These are phyloP conservation scores for Diachasma alloeum DNA, from an alignment of 1,140 invertebrate genomes.

Conservation along the genomic window DNA sequence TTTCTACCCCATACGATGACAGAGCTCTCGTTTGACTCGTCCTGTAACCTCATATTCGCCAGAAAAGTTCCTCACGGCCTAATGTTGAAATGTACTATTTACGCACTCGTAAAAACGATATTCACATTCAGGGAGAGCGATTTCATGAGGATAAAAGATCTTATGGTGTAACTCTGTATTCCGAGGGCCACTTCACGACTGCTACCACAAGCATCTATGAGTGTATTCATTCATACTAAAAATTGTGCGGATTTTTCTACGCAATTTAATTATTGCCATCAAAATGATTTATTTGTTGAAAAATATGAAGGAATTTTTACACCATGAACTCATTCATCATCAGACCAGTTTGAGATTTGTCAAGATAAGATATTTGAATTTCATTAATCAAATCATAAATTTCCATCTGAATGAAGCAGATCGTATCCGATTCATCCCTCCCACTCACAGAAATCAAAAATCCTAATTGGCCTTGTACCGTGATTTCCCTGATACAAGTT, in stretches of 20 bases:
- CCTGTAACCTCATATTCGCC: too few species aligned
- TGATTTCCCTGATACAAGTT: neutral
- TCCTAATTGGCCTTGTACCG: neutral
- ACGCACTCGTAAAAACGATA: neutral
- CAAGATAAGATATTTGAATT: too few species aligned
- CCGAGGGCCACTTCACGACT: conserved; percentile 41
- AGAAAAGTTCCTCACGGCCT: too few species aligned
- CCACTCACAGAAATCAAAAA: neutral
- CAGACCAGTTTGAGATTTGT: too few species aligned
- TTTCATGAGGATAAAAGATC: neutral
- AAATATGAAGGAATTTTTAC: neutral
- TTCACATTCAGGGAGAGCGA: neutral
- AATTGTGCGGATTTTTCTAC: neutral
- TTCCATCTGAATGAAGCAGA: too few species aligned
- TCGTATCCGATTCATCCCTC: neutral
- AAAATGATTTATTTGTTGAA: conserved; percentile 46
- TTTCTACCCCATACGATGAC: too few species aligned
- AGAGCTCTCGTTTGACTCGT: too few species aligned
- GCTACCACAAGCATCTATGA: conserved; percentile 56
- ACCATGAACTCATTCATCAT: too few species aligned
- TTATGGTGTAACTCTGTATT: neutral
- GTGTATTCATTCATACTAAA: conserved; percentile 25
- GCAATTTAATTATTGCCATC: conserved; percentile 27
- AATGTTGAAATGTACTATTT: too few species aligned
- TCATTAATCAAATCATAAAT: too few species aligned